Percentiles rank a stretch among this genome's conserved stretches.
Conservation (phyloP, 2,888 invertebrate genomes). For the Campoplex capitator region DNA sequence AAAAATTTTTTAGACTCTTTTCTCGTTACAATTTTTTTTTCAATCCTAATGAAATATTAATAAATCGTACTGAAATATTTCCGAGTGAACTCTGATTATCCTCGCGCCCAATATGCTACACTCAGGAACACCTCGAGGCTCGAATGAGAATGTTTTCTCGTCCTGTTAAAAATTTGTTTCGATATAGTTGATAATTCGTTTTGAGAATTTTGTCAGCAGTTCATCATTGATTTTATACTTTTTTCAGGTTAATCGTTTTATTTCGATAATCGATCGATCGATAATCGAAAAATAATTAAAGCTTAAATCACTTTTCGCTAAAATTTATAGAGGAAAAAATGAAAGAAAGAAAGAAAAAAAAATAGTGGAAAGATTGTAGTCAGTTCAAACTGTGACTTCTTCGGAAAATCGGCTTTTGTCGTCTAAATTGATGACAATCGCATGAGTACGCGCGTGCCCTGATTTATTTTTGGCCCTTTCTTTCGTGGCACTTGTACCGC, state of each 20-base stretch:
- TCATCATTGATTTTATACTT: not conserved
- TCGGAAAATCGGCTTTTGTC: constrained; percentile 93
- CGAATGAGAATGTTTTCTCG: not conserved
- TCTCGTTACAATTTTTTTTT: not conserved
- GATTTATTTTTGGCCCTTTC: constrained; percentile 83
- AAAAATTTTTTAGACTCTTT: not conserved
- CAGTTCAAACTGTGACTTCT: constrained; percentile 90
- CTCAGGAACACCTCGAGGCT: constrained; percentile 29
- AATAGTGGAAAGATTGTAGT: not conserved
- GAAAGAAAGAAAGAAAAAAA: constrained; percentile 9
- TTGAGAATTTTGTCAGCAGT: constrained; percentile 10
- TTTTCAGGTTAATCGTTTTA: not conserved
- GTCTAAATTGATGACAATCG: constrained; percentile 92
- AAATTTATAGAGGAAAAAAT: not conserved
- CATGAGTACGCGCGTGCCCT: constrained; percentile 90
- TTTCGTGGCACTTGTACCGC: constrained; percentile 37
- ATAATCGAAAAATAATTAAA: too few species aligned
- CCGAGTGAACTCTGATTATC: constrained; percentile 49
- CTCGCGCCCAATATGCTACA: constrained; percentile 43
- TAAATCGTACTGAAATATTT: not conserved
- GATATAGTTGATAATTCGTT: constrained; percentile 3
- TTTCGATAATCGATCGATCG: not conserved
- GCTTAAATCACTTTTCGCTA: not conserved
- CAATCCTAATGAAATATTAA: not conserved
- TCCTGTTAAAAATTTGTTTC: constrained; percentile 29